These are phyloP conservation scores for Caenorhabditis becei DNA, from an alignment of 2,888 invertebrate species.

Conservation along the genomic window DNA sequence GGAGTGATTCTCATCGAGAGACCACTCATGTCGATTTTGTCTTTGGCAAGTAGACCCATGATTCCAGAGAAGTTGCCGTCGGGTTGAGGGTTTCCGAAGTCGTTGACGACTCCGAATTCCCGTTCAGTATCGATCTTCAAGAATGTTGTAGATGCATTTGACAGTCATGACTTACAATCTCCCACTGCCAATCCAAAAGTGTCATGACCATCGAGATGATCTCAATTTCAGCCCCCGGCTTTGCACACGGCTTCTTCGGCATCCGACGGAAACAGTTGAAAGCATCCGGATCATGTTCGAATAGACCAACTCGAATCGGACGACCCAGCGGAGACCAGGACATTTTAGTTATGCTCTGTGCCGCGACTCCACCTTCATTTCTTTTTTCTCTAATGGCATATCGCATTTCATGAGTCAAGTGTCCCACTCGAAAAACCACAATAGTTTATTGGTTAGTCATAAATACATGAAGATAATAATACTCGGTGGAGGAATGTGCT, in stretches of 20 bases:
- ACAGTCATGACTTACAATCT: slow-evolving; percentile 68
- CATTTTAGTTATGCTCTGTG: slow-evolving; percentile 29
- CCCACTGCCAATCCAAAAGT: slow-evolving; percentile 74
- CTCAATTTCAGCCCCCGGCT: slow-evolving; percentile 73
- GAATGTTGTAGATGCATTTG: too few relatives aligned
- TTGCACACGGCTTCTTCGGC: slow-evolving; percentile 64
- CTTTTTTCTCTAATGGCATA: not conserved
- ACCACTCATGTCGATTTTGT: slow-evolving; percentile 71
- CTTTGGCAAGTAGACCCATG: slow-evolving; percentile 69
- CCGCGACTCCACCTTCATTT: slow-evolving; percentile 16
- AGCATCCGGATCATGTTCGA: slow-evolving; percentile 72
- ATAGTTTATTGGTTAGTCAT: slow-evolving; percentile 31
- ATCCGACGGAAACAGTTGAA: slow-evolving; percentile 72
- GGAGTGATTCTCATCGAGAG: slow-evolving; percentile 72
- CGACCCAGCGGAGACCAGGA: slow-evolving; percentile 69
- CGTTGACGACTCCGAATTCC: slow-evolving; percentile 64
- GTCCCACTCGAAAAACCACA: not conserved
- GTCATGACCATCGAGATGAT: slow-evolving; percentile 71
- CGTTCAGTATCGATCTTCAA: slow-evolving; percentile 66
- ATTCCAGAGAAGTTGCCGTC: slow-evolving; percentile 71
- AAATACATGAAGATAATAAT: slow-evolving; percentile 24
- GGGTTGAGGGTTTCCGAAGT: slow-evolving; percentile 62
- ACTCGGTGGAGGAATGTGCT: slow-evolving; percentile 41
- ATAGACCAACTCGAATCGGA: slow-evolving; percentile 69
- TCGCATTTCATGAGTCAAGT: slow-evolving; percentile 7